Percentiles rank a stretch among this genome's conserved stretches.
These are phyloP conservation scores for Phylloscopus trochilus DNA, from an alignment of 2,113 vertebrate genomes.

Conservation along the genomic window DNA sequence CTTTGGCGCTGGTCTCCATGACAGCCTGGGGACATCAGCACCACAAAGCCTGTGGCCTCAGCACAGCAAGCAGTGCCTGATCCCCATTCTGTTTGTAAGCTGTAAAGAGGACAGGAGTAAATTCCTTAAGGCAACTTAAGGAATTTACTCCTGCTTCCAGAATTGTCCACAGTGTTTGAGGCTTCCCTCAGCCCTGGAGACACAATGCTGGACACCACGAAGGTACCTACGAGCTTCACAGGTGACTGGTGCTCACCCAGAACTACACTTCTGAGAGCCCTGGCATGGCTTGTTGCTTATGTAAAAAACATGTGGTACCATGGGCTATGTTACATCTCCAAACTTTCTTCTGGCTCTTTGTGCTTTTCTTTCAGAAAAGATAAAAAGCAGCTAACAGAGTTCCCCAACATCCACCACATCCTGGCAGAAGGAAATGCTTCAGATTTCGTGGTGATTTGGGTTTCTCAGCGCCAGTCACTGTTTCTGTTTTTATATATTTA, in stretches of 20 bases:
- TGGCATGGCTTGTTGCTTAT: background rate
- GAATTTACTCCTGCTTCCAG: background rate
- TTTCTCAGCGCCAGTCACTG: conserved; percentile 17
- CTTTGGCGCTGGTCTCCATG: background rate
- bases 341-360: background rate
- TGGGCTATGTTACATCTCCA: background rate
- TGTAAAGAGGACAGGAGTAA: background rate
- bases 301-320: background rate
- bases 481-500: conserved; percentile 51
- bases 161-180: background rate
- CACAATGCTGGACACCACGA: background rate
- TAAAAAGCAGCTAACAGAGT: background rate
- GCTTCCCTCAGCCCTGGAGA: background rate
- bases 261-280: background rate
- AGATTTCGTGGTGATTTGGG: conserved; percentile 38
- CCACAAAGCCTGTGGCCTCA: accelerated
- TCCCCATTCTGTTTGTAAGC: background rate
- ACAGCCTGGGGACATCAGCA: accelerated
- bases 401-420: background rate
- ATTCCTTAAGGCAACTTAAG: background rate
- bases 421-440: conserved; percentile 40
- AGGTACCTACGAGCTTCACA: accelerated
- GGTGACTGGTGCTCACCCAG: background rate
- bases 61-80: background rate
- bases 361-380: background rate